A percentile compares a stretch with the other conserved stretches of the same genome.
These are phyloP conservation scores for Donacobius atricapilla DNA, from an alignment of 2,113 vertebrate genomes.

Conservation along the genomic window DNA sequence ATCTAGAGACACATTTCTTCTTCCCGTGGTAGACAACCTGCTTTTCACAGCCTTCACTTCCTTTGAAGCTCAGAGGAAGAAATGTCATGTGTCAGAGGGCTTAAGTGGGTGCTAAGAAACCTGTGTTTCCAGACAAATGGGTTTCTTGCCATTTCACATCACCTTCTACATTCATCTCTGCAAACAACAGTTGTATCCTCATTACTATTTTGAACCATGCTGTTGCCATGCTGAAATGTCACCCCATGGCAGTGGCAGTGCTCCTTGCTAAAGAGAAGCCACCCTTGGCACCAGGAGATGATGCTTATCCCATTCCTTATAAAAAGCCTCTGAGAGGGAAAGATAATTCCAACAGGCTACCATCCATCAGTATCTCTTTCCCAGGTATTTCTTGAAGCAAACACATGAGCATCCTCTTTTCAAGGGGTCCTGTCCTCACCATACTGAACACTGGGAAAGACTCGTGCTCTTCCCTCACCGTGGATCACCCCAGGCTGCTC, in stretches of 20 bases:
- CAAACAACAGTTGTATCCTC: not conserved
- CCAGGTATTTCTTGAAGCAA: not conserved
- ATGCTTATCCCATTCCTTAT: not conserved
- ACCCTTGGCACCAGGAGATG: not conserved
- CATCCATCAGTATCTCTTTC: not conserved
- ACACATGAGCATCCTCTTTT: not conserved
- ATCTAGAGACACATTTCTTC: not conserved
- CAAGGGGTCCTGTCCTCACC: not conserved
- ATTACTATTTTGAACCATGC: not conserved
- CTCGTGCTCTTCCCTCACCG: rapidly evolving
- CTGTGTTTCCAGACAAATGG: not conserved
- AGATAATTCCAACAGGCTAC: not conserved
- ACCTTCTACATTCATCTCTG: not conserved
- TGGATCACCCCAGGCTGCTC: not conserved
- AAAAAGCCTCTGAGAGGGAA: not conserved
- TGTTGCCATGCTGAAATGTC: not conserved
- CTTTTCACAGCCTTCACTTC: not conserved
- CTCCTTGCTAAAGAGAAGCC: not conserved
- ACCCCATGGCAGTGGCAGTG: not conserved
- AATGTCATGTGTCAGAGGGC: not conserved
- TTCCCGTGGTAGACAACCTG: not conserved
- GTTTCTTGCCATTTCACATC: not conserved
- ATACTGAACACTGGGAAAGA: rapidly evolving
- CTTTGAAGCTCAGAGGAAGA: not conserved
- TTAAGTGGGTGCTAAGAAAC: not conserved